Base-by-base conservation (phyloP, 2,113 vertebrate species). In the Thalassarche chlororhynchos region DNA sequence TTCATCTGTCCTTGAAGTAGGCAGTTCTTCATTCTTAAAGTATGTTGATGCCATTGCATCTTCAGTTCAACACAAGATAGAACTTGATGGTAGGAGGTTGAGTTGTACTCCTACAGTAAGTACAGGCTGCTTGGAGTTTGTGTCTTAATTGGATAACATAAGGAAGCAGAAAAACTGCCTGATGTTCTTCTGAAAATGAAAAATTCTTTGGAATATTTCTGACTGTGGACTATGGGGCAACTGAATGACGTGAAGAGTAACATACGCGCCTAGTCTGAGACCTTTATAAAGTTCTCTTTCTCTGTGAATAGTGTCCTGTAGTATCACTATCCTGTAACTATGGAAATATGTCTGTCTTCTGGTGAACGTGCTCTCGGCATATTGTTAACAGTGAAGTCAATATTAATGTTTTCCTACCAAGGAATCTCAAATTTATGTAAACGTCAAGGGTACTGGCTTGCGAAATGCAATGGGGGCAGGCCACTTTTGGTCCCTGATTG, bases 401-500 rank as follows among this genome's bases (percentile, higher is more conserved):
- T n/a, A 20, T 52, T 57, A 51, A 42, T n/a, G 25, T 60, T 75
- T 72, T 94, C 31, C 74, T 94, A 31, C 9, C 2, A 55, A 42
- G 36, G 32, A 85, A 31, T 83, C 17, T 84, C 32, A 66, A 54
- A n/a, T 54, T n/a, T 61, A 36, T 46, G 15, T 58, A 38, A 85
- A 29, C 2, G 1, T 46, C 14, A 51, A 46, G 52, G 52, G 20
- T 68, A 58, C 5, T 78, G 42, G 7, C 51, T 78, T 87, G 54
- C 51, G 44, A 32, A 58, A 46, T 54, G 24, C 55, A 42, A 2
- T 62, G 31, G 14, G 15, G 66, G 14, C 11, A 62, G 31, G 31
- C 12, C 3, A 3, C 15, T 68, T 64, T 21, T 71, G 21, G 28
- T 62, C 2, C 0, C 17, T 3, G 5, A 10, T 2, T 42, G 26